Percentiles rank a stretch among this genome's conserved stretches.
Conservation (phyloP, 2,113 vertebrate species). For the Clupea harengus region DNA sequence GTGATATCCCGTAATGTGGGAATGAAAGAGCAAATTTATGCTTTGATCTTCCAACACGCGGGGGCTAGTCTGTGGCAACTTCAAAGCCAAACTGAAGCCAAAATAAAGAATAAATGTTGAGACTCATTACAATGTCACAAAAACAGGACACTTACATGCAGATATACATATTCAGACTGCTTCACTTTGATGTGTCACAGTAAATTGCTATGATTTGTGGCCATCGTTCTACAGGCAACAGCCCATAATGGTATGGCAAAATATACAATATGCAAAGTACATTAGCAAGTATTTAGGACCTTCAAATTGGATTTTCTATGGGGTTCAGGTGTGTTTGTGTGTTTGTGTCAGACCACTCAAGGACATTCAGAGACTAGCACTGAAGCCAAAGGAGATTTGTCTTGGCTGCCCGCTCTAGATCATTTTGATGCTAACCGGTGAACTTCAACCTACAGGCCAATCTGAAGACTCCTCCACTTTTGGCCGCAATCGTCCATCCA, state of each 20-base stretch:
- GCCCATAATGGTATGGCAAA: neutral
- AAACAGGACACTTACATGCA: conserved; percentile 11
- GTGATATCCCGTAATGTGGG: neutral
- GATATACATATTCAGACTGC: neutral
- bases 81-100: neutral
- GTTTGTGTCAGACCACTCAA: neutral
- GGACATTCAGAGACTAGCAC: neutral
- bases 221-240: neutral
- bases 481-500: neutral
- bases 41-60: neutral
- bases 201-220: neutral
- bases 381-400: neutral
- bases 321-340: neutral
- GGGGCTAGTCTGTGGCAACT: conserved; percentile 3
- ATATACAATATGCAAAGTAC: neutral
- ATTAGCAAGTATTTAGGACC: neutral
- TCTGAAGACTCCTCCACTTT: neutral
- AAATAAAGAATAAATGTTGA: conserved; percentile 4
- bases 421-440: neutral
- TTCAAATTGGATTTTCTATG: neutral
- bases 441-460: neutral
- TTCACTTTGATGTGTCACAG: conserved; percentile 1
- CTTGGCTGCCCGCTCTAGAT: neutral
- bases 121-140: conserved; percentile 14
- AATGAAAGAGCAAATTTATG: conserved; percentile 13